These are phyloP conservation scores for Acrobasis repandana DNA, from an alignment of 2,888 invertebrate genomes.

Conservation along the genomic window DNA sequence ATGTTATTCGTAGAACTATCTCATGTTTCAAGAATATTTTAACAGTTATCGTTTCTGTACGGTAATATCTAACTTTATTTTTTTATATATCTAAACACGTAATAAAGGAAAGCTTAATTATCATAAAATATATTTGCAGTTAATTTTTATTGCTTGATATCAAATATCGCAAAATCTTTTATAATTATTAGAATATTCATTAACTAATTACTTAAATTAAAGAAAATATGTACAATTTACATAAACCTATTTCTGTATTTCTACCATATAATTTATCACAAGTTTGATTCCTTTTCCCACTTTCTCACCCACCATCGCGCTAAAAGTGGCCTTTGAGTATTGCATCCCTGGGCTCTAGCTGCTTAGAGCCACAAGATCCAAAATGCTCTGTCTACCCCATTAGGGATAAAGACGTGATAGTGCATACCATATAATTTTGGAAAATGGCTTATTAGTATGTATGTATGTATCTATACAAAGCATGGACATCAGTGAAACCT, in stretches of 20 bases:
- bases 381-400: too few relatives aligned
- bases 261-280: too few relatives aligned
- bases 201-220: neutral
- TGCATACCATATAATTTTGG: too few relatives aligned
- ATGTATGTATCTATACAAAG: too few relatives aligned
- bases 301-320: too few relatives aligned
- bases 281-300: too few relatives aligned
- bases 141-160: constrained; percentile 2
- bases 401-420: too few relatives aligned
- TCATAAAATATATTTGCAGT: neutral
- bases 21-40: neutral
- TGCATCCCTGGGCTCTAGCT: too few relatives aligned
- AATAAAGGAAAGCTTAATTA: neutral
- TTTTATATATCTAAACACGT: constrained; percentile 1
- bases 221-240: neutral
- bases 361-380: too few relatives aligned
- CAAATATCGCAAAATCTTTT: neutral
- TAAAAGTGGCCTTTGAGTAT: too few relatives aligned
- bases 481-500: too few relatives aligned
- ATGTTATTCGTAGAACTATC: neutral
- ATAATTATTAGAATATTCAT: neutral
- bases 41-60: neutral
- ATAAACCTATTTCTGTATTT: neutral
- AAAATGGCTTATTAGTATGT: too few relatives aligned
- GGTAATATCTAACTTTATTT: constrained; percentile 2